phyloP scores from a whole-genome alignment of 2,113 vertebrate species.

The Eonycteris spelaea region DNA sequence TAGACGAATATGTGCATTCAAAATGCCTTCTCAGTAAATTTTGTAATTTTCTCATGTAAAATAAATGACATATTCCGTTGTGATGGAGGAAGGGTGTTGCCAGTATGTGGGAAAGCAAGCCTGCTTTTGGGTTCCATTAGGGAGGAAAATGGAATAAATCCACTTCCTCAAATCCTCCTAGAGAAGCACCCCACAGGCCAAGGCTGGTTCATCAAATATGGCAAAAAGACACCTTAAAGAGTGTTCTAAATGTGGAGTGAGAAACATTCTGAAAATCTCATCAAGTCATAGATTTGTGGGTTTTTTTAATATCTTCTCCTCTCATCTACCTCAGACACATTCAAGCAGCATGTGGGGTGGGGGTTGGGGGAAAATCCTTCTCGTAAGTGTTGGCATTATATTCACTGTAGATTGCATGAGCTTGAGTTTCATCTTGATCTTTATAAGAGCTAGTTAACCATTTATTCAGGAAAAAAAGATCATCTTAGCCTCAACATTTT shows the following conservation, averaged over 20 bases:
- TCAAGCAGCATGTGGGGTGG: not conserved
- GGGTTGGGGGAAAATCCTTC: not conserved
- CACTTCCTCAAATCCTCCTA: not conserved
- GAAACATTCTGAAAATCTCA: not conserved
- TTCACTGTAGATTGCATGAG: not conserved
- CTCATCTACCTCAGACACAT: not conserved
- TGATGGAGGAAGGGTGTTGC: not conserved
- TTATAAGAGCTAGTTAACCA: slow-evolving; percentile 15
- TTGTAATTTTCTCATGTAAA: not conserved
- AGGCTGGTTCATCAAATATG: not conserved
- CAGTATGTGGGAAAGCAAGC: not conserved
- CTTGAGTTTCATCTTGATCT: slow-evolving; percentile 58
- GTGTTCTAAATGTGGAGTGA: not conserved
- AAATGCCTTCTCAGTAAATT: not conserved
- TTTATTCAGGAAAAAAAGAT: slow-evolving; percentile 65
- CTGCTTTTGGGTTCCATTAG: not conserved
- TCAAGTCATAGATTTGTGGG: not conserved
- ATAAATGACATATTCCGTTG: not conserved
- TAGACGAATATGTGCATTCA: not conserved
- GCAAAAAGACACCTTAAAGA: not conserved
- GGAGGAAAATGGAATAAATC: not conserved
- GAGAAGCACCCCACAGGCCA: not conserved
- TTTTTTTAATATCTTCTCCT: not conserved
- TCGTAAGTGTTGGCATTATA: not conserved
- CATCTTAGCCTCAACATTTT: slow-evolving; percentile 64